Base-by-base conservation (phyloP, 2,888 invertebrate species). In the Crematogaster levior region DNA sequence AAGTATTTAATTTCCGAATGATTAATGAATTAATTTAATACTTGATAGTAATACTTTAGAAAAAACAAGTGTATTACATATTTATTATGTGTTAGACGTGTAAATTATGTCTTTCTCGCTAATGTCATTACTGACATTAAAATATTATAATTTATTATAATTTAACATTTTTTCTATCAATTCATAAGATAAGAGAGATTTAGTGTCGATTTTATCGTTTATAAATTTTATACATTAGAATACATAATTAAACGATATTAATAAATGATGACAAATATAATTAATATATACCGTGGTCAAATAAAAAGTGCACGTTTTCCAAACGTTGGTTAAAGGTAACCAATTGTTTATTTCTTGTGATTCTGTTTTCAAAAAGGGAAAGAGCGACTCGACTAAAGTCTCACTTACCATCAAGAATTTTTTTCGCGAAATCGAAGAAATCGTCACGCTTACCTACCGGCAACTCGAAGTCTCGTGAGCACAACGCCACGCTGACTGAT, bases 101-200 rank as follows among this genome's bases (percentile, higher is more conserved):
- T 30, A 46, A 73, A 73, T 43, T 73, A 43, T 30, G 43, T 48
- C 18, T 21, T 48, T 48, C 9, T 48, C n/a, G 48, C 46, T 46
- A 9, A 7, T 9, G 21, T 48, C n/a, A 48, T 10, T 10, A 27
- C 9, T 34, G 4, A 15, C 37, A 34, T 51, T 24, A 53, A 37
- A 37, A 70, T 5, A 65, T n/a, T 53, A 53, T 15, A 51, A 70
- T 56, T 53, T 70, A 37, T 70, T 56, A 51, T 4, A n/a, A 40
- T 40, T 18, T 40, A 56, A 40, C 3, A 56, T 72, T 40, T n/a
- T n/a, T n/a, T n/a, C 37, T 37, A 37, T 37, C 37, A 37, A 37
- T 37, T 37, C n/a, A n/a, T n/a, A n/a, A n/a, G n/a, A n/a, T n/a
- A n/a, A n/a, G n/a, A n/a, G n/a, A 37, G 7, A 37, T 37, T 37